Percentiles rank a stretch among this genome's conserved stretches.
Conservation (phyloP, 2,888 invertebrate species). For the Eueremaeus valkanovi region DNA sequence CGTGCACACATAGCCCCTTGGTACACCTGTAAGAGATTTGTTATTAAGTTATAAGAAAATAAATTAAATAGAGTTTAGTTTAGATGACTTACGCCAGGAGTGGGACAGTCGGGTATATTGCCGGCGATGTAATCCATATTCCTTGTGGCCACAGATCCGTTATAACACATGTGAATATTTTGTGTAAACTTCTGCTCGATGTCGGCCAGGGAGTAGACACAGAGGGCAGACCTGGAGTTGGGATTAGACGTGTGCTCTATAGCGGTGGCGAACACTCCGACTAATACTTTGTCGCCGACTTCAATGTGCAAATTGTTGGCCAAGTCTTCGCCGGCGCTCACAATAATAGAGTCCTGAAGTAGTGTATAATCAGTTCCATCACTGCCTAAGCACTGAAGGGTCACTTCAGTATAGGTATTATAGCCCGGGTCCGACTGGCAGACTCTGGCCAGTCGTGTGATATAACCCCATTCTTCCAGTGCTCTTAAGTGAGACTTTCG, state of each 20-base stretch:
- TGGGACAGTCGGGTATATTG: conserved; percentile 83
- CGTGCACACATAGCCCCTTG: too few relatives aligned
- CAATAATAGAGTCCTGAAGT: conserved; percentile 88
- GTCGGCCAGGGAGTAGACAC: conserved; percentile 82
- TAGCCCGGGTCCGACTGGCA: conserved; percentile 93
- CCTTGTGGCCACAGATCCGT: conserved; percentile 85
- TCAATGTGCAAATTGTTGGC: conserved; percentile 65
- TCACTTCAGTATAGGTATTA: conserved; percentile 95
- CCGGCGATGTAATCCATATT: conserved; percentile 88
- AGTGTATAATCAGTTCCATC: conserved; percentile 70
- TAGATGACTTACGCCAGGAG: conserved; percentile 64
- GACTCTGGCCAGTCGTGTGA: conserved; percentile 81
- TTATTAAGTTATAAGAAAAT: too few relatives aligned
- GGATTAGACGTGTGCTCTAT: conserved; percentile 46
- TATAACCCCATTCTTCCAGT: conserved; percentile 83
- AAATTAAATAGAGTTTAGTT: too few relatives aligned
- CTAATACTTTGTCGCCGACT: conserved; percentile 72
- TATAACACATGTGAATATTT: conserved; percentile 96
- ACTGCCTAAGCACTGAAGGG: conserved; percentile 74
- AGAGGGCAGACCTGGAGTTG: conserved; percentile 69
- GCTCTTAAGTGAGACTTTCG: conserved; percentile 83
- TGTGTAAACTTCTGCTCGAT: conserved; percentile 90
- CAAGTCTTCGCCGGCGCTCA: conserved; percentile 75
- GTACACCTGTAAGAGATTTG: too few relatives aligned
- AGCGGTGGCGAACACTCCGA: conserved; percentile 67